Conservation (phyloP, 2,113 vertebrate species). For the Fregetta grallaria region DNA sequence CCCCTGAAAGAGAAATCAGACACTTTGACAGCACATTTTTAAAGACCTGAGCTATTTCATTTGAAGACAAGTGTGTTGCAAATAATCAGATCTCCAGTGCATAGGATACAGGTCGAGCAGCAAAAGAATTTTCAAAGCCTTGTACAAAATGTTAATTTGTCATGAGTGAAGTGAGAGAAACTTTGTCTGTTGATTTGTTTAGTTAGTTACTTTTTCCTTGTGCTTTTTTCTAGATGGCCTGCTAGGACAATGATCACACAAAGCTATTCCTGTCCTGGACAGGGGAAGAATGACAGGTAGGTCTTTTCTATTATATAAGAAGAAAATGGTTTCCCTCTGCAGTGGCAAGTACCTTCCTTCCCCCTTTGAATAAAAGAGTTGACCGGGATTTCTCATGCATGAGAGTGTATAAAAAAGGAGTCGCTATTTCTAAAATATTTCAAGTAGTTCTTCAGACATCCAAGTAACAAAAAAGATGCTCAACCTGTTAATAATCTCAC, state of each 20-base stretch:
- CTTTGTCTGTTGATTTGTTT: not conserved
- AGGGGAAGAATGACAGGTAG: not conserved
- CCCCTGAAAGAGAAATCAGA: not conserved
- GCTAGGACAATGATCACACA: not conserved
- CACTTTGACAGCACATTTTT: not conserved
- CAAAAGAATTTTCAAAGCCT: not conserved
- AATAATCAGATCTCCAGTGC: not conserved
- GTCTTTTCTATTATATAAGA: not conserved
- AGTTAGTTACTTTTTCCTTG: not conserved
- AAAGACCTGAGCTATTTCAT: not conserved
- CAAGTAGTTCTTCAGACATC: conserved; percentile 32
- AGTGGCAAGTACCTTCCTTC: not conserved
- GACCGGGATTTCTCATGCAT: not conserved
- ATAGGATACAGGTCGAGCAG: not conserved
- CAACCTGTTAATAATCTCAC: conserved; percentile 55
- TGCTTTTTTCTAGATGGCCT: not conserved
- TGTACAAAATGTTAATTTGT: not conserved
- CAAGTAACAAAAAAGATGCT: conserved; percentile 55
- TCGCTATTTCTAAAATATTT: not conserved
- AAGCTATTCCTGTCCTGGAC: not conserved
- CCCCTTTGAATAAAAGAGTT: not conserved
- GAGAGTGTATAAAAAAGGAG: not conserved
- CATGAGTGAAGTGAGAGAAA: not conserved
- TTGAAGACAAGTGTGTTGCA: not conserved
- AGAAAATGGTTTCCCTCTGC: not conserved